Conservation (phyloP, 1,140 invertebrate genomes). For the Macrobrachium rosenbergii region DNA sequence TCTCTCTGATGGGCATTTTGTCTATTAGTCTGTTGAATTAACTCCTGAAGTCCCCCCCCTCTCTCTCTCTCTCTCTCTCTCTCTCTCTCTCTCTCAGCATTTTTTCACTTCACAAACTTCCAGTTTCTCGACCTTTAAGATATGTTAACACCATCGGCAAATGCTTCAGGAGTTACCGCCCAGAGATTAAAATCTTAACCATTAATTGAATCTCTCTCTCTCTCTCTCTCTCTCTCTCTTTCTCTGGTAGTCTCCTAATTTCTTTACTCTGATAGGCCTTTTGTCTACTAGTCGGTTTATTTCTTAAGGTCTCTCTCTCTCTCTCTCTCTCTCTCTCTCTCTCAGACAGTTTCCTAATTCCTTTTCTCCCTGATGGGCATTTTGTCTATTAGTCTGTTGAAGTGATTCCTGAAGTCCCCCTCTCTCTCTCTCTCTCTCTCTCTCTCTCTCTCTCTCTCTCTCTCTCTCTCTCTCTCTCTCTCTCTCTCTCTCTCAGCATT, state of each 20-base stretch:
- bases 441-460: too few species aligned
- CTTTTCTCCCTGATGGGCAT: background rate
- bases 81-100: background rate
- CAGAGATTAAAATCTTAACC: too few species aligned
- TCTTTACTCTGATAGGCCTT: too few species aligned
- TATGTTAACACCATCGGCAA: too few species aligned
- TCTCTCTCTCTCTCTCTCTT: background rate
- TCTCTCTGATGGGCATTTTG: background rate
- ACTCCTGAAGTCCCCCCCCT: background rate
- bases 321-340: background rate
- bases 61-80: constrained; percentile 29
- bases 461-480: constrained; percentile 31
- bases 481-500: background rate
- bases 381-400: too few species aligned
- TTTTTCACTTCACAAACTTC: background rate
- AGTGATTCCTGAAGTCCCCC: too few species aligned
- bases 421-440: too few species aligned
- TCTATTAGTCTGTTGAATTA: background rate
- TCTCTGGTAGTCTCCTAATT: background rate
- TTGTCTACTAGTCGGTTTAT: too few species aligned
- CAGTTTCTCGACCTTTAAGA: too few species aligned
- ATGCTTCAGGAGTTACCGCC: too few species aligned
- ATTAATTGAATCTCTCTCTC: background rate
- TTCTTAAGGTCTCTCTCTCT: background rate
- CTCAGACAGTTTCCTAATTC: too few species aligned